These are phyloP conservation scores for Mustela lutreola DNA, from an alignment of 2,113 vertebrate species.

Conservation along the genomic window DNA sequence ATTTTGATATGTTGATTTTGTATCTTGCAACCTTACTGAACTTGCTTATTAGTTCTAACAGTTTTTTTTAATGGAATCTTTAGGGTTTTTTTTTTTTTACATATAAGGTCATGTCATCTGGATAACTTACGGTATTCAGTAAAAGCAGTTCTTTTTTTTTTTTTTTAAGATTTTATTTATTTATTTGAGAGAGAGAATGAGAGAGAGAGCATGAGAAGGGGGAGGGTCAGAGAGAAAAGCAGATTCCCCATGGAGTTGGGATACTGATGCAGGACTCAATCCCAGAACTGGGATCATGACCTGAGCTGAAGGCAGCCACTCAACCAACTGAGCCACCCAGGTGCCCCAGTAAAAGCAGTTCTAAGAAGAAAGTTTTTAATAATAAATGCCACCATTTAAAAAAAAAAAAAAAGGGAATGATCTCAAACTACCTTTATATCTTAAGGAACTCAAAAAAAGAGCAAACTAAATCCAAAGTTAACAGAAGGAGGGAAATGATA, in stretches of 20 bases:
- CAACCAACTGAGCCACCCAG: too few species aligned
- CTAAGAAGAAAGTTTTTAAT: background rate
- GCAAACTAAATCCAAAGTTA: background rate
- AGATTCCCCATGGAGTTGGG: too few species aligned
- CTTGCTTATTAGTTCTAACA: background rate
- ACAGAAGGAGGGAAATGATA: background rate
- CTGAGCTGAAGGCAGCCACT: too few species aligned
- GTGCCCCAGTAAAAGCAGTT: background rate
- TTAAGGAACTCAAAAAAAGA: background rate
- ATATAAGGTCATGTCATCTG: background rate
- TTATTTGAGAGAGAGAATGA: too few species aligned
- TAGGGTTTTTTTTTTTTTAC: background rate
- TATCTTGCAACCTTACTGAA: background rate
- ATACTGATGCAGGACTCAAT: too few species aligned
- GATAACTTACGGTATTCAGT: background rate
- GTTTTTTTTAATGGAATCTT: background rate
- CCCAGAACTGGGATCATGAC: too few species aligned
- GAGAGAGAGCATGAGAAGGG: too few species aligned
- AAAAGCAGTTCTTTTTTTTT: background rate
- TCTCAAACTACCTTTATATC: background rate
- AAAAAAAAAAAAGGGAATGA: background rate
- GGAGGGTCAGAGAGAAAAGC: too few species aligned
- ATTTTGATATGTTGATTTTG: background rate
- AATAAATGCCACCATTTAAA: background rate
- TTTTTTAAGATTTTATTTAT: too few species aligned